Percentiles rank a stretch among this genome's conserved stretches.
phyloP scores from a whole-genome alignment of 2,888 invertebrate genomes.

The Dynastes maya region DNA sequence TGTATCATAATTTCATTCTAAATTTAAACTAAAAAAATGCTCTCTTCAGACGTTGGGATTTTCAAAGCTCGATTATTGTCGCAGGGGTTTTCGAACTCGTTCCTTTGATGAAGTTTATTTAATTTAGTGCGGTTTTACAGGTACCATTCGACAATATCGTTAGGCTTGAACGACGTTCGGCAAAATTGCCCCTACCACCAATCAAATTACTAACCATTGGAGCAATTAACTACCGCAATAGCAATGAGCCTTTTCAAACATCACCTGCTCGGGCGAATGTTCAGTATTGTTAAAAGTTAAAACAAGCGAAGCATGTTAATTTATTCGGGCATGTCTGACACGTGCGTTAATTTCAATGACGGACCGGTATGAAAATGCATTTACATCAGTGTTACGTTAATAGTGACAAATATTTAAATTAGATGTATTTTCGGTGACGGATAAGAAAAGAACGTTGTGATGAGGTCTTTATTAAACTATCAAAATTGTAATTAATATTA shows the following conservation, averaged over 20 bases:
- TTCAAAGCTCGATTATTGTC: not conserved
- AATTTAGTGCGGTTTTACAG: conserved; percentile 20
- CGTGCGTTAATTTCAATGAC: conserved; percentile 48
- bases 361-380: conserved; percentile 27
- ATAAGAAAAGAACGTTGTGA: not conserved
- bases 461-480: too few species aligned
- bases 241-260: conserved; percentile 47
- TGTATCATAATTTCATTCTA: too few species aligned
- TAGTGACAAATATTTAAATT: conserved; percentile 34
- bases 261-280: conserved; percentile 46
- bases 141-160: conserved; percentile 8
- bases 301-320: conserved; percentile 52
- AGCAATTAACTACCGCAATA: conserved; percentile 49
- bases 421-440: not conserved
- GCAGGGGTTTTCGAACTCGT: too few species aligned
- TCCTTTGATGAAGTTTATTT: not conserved
- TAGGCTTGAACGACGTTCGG: conserved; percentile 28
- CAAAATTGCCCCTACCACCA: conserved; percentile 29
- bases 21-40: too few species aligned
- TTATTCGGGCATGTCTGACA: conserved; percentile 51
- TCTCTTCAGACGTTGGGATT: too few species aligned
- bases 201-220: conserved; percentile 45
- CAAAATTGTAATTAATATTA: not conserved
- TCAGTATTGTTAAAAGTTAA: conserved; percentile 49
- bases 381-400: conserved; percentile 5